phyloP scores from a whole-genome alignment of 2,113 vertebrate species.

The Rattus norvegicus region DNA sequence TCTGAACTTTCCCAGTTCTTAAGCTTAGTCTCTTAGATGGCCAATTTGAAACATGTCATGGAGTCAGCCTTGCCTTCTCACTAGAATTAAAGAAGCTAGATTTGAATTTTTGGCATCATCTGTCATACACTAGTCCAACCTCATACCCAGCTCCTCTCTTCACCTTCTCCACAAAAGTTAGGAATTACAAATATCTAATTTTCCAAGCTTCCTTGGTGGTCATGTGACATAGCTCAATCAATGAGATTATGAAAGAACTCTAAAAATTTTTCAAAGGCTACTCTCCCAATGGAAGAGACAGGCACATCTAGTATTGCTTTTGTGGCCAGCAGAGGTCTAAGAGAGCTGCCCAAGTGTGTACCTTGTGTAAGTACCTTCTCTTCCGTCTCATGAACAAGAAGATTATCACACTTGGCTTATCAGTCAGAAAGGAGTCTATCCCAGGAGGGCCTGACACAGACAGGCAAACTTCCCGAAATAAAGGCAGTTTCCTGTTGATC shows the following conservation, averaged over 20 bases:
- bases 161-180: background rate
- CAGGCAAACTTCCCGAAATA: background rate
- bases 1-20: too few relatives aligned
- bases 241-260: background rate
- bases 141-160: background rate
- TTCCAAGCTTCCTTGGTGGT: background rate
- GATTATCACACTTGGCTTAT: background rate
- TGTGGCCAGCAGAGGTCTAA: background rate
- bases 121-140: background rate
- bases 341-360: too few relatives aligned
- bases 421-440: background rate
- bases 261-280: conserved; percentile 5
- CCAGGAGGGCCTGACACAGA: background rate
- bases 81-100: background rate
- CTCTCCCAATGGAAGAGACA: background rate
- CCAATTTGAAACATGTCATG: too few relatives aligned
- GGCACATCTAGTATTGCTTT: background rate
- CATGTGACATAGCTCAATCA: background rate
- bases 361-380: background rate
- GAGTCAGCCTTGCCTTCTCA: too few relatives aligned
- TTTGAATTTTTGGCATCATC: background rate
- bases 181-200: background rate
- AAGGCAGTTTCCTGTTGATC: background rate
- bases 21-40: too few relatives aligned
- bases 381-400: background rate